Evolutionary conservation across 92 coral and sea anemone genomes (phyloP).

Genomic region (Blastomussa wellsi): DNA sequence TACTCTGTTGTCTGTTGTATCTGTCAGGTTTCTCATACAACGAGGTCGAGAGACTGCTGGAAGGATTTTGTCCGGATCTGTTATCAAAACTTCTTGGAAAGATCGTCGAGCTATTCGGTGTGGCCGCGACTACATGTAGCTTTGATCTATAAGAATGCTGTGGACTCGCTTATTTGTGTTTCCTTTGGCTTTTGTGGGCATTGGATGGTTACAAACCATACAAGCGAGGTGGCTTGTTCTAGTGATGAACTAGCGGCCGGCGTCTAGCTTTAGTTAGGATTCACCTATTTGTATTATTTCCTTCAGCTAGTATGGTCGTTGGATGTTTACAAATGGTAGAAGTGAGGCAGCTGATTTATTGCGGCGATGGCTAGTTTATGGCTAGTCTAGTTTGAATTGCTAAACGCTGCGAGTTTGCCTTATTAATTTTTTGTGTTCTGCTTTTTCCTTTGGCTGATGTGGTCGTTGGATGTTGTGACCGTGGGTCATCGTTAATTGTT

Average conservation of each 20-base stretch:
- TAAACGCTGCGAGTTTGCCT: background rate
- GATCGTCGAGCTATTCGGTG: too few species aligned
- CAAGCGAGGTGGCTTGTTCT: background rate
- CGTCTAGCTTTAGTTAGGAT: too few species aligned
- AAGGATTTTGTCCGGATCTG: too few species aligned
- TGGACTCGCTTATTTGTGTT: background rate
- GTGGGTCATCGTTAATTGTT: background rate
- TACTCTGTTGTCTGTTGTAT: too few species aligned
- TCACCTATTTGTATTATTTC: background rate
- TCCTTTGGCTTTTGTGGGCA: constrained; percentile 8
- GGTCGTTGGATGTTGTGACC: background rate
- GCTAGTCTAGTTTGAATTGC: too few species aligned
- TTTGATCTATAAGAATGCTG: background rate
- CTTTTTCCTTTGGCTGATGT: background rate
- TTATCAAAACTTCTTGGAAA: too few species aligned
- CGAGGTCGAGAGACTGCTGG: too few species aligned
- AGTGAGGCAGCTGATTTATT: background rate
- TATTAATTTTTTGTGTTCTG: background rate
- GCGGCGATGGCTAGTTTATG: too few species aligned
- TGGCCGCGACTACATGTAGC: too few species aligned
- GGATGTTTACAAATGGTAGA: constrained; percentile 10
- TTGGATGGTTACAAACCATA: constrained; percentile 3
- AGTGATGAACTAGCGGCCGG: too few species aligned
- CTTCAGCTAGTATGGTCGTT: constrained; percentile 11
- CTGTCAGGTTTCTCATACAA: too few species aligned